Conservation (phyloP, 2,113 vertebrate genomes). For the Megaceryle maxima region DNA sequence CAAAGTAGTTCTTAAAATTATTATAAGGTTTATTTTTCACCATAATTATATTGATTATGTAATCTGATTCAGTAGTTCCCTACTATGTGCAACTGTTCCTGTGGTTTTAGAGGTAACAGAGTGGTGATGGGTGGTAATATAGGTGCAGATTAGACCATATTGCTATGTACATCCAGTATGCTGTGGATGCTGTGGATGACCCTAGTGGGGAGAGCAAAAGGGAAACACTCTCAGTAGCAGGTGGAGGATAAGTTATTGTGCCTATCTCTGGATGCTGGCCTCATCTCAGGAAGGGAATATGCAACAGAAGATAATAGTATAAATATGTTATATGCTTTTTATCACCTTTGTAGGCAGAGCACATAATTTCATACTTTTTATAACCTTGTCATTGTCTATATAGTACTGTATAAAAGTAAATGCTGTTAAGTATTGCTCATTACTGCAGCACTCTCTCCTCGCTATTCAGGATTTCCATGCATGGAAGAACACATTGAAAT, state of each 20-base stretch:
- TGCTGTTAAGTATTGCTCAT: neutral
- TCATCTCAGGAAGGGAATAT: neutral
- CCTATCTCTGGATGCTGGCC: neutral
- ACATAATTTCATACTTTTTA: neutral
- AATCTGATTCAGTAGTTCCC: neutral
- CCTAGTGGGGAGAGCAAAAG: neutral
- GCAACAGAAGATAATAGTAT: neutral
- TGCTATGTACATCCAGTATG: neutral
- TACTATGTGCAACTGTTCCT: neutral
- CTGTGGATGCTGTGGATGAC: neutral
- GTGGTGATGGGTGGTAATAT: neutral
- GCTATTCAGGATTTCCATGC: neutral
- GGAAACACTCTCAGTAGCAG: neutral
- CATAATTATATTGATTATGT: neutral
- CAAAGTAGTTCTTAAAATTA: neutral
- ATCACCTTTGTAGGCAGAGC: neutral
- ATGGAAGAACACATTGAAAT: neutral
- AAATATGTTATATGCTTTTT: neutral
- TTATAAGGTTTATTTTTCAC: neutral
- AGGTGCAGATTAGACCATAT: neutral
- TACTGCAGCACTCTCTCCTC: neutral
- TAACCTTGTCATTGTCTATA: neutral
- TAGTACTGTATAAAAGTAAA: neutral
- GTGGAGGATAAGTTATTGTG: neutral
- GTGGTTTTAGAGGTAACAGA: neutral